Percentiles rank a stretch among this genome's conserved stretches.
Conservation (phyloP, 2,888 invertebrate genomes). For the Crossocerus cetratus region DNA sequence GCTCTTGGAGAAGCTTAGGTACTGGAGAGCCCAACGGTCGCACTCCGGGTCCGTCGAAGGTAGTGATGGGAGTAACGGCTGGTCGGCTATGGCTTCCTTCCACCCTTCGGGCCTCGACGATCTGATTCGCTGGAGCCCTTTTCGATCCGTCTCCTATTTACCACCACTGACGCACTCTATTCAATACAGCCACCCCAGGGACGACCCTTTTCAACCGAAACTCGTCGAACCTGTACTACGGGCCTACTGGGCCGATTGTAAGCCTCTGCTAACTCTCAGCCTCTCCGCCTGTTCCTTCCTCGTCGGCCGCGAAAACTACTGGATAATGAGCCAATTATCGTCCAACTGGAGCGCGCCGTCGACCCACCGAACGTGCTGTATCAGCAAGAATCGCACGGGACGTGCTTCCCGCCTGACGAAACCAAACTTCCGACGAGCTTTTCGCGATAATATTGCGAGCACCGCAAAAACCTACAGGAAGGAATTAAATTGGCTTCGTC, state of each 20-base stretch:
- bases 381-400: background rate
- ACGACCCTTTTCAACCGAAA: slow-evolving; percentile 18
- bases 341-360: background rate
- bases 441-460: too few species aligned
- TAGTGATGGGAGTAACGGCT: too few species aligned
- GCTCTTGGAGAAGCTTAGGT: too few species aligned
- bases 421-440: background rate
- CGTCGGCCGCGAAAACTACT: background rate
- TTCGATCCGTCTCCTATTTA: slow-evolving; percentile 34
- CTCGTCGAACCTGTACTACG: background rate
- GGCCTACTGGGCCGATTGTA: background rate
- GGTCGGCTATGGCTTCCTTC: too few species aligned
- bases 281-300: background rate
- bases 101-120: background rate
- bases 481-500: background rate
- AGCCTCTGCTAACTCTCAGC: background rate
- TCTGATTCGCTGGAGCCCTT: slow-evolving; percentile 28
- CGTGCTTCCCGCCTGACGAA: background rate
- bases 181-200: slow-evolving; percentile 28
- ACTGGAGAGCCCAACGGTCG: too few species aligned
- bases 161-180: slow-evolving; percentile 18
- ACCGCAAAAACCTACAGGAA: too few species aligned
- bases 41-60: too few species aligned
- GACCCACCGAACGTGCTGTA: background rate
- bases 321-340: background rate